A percentile compares a stretch with the other conserved stretches of the same genome.
Conservation (phyloP, 2,797 vertebrate species). For the Manis crassicaudata region DNA sequence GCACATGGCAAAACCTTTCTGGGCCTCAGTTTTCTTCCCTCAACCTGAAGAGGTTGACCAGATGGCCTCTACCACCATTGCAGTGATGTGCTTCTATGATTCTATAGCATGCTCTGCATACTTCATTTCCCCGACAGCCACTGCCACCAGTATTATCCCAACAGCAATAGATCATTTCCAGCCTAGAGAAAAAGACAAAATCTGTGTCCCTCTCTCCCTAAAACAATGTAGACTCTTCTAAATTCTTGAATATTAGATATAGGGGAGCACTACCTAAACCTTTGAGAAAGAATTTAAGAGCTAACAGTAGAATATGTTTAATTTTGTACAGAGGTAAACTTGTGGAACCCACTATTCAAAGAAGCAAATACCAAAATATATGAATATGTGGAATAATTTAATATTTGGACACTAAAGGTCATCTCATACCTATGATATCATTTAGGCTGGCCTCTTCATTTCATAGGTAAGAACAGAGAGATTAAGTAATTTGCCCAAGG, state of each 20-base stretch:
- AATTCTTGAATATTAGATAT: neutral
- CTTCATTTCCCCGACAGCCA: neutral
- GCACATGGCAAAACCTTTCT: neutral
- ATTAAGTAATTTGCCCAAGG: constrained; percentile 52
- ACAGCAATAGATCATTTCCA: neutral
- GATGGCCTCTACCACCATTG: neutral
- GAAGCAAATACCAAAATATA: neutral
- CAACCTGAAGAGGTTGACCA: neutral
- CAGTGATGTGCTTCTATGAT: neutral
- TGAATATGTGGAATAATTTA: neutral
- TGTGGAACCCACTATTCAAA: neutral
- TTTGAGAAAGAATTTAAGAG: neutral
- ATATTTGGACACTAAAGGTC: neutral
- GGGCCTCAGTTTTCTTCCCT: neutral
- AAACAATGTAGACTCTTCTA: neutral
- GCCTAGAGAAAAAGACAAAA: neutral
- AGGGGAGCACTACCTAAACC: neutral
- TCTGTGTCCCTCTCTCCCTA: neutral
- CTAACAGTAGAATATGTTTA: neutral
- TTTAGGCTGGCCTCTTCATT: neutral
- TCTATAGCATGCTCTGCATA: neutral
- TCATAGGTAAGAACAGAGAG: neutral
- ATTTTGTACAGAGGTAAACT: neutral
- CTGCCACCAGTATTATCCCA: neutral
- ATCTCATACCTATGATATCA: neutral